phyloP scores from a whole-genome alignment of 2,113 vertebrate genomes.

The Engystomops pustulosus region DNA sequence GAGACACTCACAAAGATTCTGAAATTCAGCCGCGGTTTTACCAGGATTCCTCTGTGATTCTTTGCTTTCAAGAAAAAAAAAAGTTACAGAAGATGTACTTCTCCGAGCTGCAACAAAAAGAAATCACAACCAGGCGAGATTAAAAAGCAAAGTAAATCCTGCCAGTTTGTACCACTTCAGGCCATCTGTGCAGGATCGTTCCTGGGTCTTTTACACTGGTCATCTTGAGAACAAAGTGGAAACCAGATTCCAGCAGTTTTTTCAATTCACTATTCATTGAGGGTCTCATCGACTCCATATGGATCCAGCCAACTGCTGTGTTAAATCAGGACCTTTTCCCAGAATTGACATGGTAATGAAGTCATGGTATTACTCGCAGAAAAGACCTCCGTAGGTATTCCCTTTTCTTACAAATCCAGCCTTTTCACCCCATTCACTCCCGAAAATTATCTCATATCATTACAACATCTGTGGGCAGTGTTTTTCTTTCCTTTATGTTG shows the following conservation, averaged over 20 bases:
- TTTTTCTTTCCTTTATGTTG: constrained; percentile 66
- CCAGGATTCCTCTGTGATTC: background rate
- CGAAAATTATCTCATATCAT: constrained; percentile 81
- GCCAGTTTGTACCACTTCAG: constrained; percentile 78
- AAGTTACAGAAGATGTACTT: constrained; percentile 8
- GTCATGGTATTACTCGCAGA: constrained; percentile 76
- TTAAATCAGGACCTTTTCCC: constrained; percentile 82
- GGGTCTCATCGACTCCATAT: constrained; percentile 87
- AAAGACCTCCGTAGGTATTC: constrained; percentile 78
- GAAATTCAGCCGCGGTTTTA: no score
- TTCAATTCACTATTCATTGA: constrained; percentile 95
- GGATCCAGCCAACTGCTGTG: constrained; percentile 90
- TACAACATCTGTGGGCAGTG: constrained; percentile 79
- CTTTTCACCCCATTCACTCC: constrained; percentile 78
- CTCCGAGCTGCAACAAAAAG: constrained; percentile 41
- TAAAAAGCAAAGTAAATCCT: constrained; percentile 66
- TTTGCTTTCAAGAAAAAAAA: background rate
- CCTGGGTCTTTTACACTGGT: constrained; percentile 85
- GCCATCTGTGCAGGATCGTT: constrained; percentile 88
- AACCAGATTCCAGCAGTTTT: constrained; percentile 94
- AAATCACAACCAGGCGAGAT: constrained; percentile 48
- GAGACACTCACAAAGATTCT: background rate
- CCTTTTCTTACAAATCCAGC: constrained; percentile 75
- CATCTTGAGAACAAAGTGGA: constrained; percentile 91
- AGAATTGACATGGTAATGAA: constrained; percentile 97